A percentile compares a stretch with the other conserved stretches of the same genome.
Evolutionary conservation across 2,797 vertebrate genomes (phyloP).

Genomic region (Sebastes ruberrimus): DNA sequence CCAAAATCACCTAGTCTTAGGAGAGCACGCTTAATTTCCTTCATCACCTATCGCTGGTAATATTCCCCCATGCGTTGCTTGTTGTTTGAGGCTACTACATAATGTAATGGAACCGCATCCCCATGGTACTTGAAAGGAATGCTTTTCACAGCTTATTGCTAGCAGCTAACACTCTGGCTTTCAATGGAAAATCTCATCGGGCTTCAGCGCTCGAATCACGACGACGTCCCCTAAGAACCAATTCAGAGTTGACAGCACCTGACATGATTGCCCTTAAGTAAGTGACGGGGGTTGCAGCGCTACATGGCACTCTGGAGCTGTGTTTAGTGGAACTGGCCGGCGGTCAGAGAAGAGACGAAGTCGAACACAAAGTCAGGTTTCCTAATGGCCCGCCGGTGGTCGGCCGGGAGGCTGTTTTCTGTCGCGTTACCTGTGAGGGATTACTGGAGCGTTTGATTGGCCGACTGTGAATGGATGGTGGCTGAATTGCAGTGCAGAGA

Average conservation of each 20-base stretch:
- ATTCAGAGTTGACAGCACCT: slow-evolving; percentile 45
- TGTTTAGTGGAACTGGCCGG: slow-evolving; percentile 19
- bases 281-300: slow-evolving; percentile 33
- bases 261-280: slow-evolving; percentile 60
- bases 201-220: slow-evolving; percentile 10
- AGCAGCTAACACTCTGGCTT: slow-evolving; percentile 7
- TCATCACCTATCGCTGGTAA: slow-evolving; percentile 34
- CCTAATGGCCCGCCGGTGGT: neutral
- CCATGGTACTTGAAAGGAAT: slow-evolving; percentile 31
- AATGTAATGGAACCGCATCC: slow-evolving; percentile 37
- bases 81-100: slow-evolving; percentile 32
- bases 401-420: neutral
- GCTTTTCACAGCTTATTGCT: slow-evolving; percentile 48
- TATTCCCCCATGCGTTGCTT: slow-evolving; percentile 18
- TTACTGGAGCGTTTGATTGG: slow-evolving; percentile 48
- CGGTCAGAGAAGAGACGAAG: slow-evolving; percentile 8
- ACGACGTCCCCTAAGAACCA: slow-evolving; percentile 36
- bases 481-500: slow-evolving; percentile 16
- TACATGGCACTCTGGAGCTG: slow-evolving; percentile 21
- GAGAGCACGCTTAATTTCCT: slow-evolving; percentile 33
- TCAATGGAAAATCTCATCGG: slow-evolving; percentile 23
- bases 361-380: neutral
- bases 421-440: slow-evolving; percentile 18
- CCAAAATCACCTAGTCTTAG: slow-evolving; percentile 12
- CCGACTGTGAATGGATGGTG: neutral